Conservation (phyloP, 2,888 invertebrate genomes). For the Thelaira solivaga region DNA sequence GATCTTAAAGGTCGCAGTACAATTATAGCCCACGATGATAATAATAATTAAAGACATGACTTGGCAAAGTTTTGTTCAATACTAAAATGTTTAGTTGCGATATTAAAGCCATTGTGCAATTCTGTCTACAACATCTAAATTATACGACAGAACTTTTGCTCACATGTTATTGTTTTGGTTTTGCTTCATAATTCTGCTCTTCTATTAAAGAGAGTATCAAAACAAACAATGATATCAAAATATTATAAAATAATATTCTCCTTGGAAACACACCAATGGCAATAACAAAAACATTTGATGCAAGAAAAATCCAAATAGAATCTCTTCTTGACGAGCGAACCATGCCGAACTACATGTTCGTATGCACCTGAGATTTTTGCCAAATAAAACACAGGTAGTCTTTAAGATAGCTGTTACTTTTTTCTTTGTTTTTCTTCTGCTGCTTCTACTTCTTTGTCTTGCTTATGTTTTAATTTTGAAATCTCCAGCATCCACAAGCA, state of each 20-base stretch:
- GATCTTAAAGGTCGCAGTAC: too few relatives aligned
- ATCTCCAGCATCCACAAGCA: slow-evolving; percentile 49
- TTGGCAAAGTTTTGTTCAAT: neutral
- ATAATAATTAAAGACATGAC: too few relatives aligned
- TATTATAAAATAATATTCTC: slow-evolving; percentile 16
- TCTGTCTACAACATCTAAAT: slow-evolving; percentile 23
- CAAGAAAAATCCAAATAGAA: slow-evolving; percentile 15
- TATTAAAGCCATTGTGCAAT: slow-evolving; percentile 22
- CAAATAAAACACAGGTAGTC: slow-evolving; percentile 31
- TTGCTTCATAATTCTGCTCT: slow-evolving; percentile 25
- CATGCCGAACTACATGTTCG: slow-evolving; percentile 18
- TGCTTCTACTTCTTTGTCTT: too few relatives aligned
- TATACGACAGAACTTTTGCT: neutral
- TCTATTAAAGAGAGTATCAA: slow-evolving; percentile 37
- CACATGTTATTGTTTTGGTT: neutral
- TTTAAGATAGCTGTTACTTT: neutral
- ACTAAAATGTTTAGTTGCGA: neutral
- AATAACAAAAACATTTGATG: slow-evolving; percentile 9
- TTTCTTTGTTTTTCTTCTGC: neutral
- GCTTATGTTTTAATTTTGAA: neutral
- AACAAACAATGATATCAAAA: slow-evolving; percentile 17
- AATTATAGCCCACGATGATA: too few relatives aligned
- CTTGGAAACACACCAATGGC: neutral
- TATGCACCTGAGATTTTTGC: slow-evolving; percentile 49
- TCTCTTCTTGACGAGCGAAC: slow-evolving; percentile 20